These are phyloP conservation scores for Lutraria lutraria DNA, from an alignment of 2,888 invertebrate species.

Conservation along the genomic window DNA sequence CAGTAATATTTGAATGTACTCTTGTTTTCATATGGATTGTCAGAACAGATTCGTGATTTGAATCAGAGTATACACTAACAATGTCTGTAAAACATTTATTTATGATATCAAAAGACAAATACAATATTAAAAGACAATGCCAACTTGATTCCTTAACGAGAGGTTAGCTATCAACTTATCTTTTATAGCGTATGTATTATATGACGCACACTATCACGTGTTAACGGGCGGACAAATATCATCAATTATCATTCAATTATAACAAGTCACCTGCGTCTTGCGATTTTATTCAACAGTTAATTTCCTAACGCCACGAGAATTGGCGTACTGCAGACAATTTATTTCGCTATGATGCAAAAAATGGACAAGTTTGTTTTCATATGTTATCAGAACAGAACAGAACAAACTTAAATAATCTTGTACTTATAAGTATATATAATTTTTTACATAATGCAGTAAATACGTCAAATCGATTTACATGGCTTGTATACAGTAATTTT, in stretches of 20 bases:
- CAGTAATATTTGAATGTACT: too few species aligned
- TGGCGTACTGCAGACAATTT: neutral
- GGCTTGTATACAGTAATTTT: too few species aligned
- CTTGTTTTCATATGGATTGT: too few species aligned
- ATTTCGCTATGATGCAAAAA: neutral
- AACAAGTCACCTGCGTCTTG: neutral
- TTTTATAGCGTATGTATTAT: too few species aligned
- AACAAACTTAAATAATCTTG: too few species aligned
- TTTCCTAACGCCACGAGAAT: neutral
- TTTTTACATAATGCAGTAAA: too few species aligned
- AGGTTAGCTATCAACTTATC: neutral
- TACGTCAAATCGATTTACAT: too few species aligned
- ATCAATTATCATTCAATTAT: neutral
- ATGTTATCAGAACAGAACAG: too few species aligned
- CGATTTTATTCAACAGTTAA: neutral
- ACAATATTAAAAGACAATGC: neutral
- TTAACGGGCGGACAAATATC: neutral
- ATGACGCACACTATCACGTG: neutral
- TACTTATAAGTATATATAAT: too few species aligned
- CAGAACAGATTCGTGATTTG: too few species aligned
- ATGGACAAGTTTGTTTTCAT: neutral
- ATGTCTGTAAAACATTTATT: neutral
- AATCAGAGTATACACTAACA: neutral
- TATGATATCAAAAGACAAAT: neutral
- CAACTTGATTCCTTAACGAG: neutral